A percentile compares a stretch with the other conserved stretches of the same genome.
Evolutionary conservation across 2,113 vertebrate species (phyloP).

Genomic region (Apeltes quadracus): DNA sequence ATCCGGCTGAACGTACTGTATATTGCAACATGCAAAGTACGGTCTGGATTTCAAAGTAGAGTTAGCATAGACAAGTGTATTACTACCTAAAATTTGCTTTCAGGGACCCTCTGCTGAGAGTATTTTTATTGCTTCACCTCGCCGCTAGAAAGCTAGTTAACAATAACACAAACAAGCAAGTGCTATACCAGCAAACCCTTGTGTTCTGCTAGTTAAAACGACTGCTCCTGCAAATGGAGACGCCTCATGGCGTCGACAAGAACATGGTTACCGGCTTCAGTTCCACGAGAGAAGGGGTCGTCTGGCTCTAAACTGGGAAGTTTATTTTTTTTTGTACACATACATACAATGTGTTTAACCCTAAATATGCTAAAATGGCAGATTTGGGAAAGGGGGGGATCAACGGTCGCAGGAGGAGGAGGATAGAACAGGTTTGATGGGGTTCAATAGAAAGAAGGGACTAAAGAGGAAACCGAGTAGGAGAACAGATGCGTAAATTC

Average conservation of each 20-base stretch:
- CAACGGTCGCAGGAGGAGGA: not conserved
- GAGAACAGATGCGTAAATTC: not conserved
- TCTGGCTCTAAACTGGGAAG: not conserved
- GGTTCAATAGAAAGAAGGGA: not conserved
- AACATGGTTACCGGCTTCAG: not conserved
- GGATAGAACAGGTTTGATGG: constrained; percentile 1
- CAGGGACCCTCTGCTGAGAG: not conserved
- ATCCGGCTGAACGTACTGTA: not conserved
- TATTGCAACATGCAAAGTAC: not conserved
- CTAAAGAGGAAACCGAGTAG: not conserved
- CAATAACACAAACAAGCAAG: not conserved
- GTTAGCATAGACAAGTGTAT: no score
- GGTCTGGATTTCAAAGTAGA: not conserved
- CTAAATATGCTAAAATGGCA: not conserved
- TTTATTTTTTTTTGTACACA: constrained; percentile 2
- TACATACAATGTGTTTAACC: constrained; percentile 1
- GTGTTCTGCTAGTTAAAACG: not conserved
- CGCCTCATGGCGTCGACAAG: not conserved
- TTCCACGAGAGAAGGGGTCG: not conserved
- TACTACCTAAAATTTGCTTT: not conserved
- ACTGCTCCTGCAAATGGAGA: not conserved
- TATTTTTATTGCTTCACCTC: no score
- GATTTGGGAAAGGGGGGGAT: not conserved
- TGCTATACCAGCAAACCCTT: not conserved
- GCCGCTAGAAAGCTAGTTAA: no score